A percentile compares a stretch with the other conserved stretches of the same genome.
These are phyloP conservation scores for Myiopsitta monachus DNA, from an alignment of 2,113 vertebrate species.

Conservation along the genomic window DNA sequence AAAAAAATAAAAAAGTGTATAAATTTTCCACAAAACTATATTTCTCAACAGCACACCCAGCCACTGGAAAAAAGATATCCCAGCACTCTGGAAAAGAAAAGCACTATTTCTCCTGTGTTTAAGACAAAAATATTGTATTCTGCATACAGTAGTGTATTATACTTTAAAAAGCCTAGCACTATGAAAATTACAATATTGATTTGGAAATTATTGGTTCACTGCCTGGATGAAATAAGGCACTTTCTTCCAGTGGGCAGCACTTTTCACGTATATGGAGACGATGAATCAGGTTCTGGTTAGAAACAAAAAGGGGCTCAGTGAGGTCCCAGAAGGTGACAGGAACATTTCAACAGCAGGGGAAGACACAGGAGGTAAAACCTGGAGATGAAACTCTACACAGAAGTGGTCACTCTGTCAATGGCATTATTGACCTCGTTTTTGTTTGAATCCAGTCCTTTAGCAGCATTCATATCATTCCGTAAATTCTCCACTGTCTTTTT, in stretches of 20 bases:
- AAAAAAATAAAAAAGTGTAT: slow-evolving; percentile 84
- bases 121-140: slow-evolving; percentile 82
- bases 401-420: slow-evolving; percentile 93
- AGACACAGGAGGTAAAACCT: slow-evolving; percentile 83
- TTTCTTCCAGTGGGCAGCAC: slow-evolving; percentile 71
- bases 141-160: slow-evolving; percentile 80
- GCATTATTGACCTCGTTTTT: slow-evolving; percentile 99
- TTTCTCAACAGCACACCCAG: slow-evolving; percentile 84
- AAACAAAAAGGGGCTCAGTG: slow-evolving; percentile 59
- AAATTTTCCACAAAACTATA: slow-evolving; percentile 87
- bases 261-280: slow-evolving; percentile 65
- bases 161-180: slow-evolving; percentile 69
- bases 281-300: slow-evolving; percentile 59
- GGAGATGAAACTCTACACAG: slow-evolving; percentile 88
- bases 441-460: slow-evolving; percentile 99
- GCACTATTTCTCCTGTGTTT: slow-evolving; percentile 80
- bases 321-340: slow-evolving; percentile 67
- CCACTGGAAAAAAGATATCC: slow-evolving; percentile 74
- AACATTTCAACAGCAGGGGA: slow-evolving; percentile 75
- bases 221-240: slow-evolving; percentile 87
- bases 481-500: slow-evolving; percentile 95
- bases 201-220: slow-evolving; percentile 75
- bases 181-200: slow-evolving; percentile 74
- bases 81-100: slow-evolving; percentile 75
- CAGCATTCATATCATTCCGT: slow-evolving; percentile 93